These are phyloP conservation scores for Acanthococcus lagerstroemiae DNA, from an alignment of 2,888 invertebrate species.

Conservation along the genomic window DNA sequence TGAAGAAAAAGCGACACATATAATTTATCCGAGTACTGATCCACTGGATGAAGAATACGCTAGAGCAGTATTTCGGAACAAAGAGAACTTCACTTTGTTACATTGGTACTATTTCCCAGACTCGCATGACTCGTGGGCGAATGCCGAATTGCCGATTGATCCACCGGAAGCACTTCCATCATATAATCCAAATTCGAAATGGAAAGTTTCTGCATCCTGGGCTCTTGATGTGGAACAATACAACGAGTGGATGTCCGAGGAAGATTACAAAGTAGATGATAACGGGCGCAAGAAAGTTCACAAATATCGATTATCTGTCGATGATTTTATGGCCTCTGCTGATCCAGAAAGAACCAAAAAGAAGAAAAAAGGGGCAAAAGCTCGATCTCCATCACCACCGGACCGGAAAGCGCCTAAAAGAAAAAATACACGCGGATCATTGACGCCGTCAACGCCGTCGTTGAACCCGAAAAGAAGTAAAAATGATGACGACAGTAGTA, in stretches of 20 bases:
- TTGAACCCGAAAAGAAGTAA: slow-evolving; percentile 51
- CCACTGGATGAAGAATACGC: slow-evolving; percentile 84
- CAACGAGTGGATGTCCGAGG: too few relatives aligned
- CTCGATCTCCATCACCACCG: slow-evolving; percentile 67
- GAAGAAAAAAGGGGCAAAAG: slow-evolving; percentile 73
- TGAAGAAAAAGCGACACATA: slow-evolving; percentile 84
- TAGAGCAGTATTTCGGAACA: slow-evolving; percentile 65
- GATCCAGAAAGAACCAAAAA: slow-evolving; percentile 53
- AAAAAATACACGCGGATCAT: slow-evolving; percentile 21
- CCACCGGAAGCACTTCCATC: slow-evolving; percentile 43
- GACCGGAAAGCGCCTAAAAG: too few relatives aligned
- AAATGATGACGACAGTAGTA: slow-evolving; percentile 55
- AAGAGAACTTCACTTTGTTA: slow-evolving; percentile 70
- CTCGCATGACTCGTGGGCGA: slow-evolving; percentile 77
- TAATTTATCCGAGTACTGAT: slow-evolving; percentile 75
- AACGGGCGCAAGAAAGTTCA: too few relatives aligned
- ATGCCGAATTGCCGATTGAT: slow-evolving; percentile 40
- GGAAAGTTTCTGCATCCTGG: too few relatives aligned
- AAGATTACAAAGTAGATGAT: too few relatives aligned
- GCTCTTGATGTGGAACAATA: too few relatives aligned
- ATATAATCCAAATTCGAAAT: slow-evolving; percentile 36
- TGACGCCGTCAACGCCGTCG: slow-evolving; percentile 25
- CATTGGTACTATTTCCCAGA: slow-evolving; percentile 97
- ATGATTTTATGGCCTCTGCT: slow-evolving; percentile 59
- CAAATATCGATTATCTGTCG: slow-evolving; percentile 69